Base-by-base conservation (phyloP, 92 coral and sea anemone genomes). In the Epizoanthus stellaris region DNA sequence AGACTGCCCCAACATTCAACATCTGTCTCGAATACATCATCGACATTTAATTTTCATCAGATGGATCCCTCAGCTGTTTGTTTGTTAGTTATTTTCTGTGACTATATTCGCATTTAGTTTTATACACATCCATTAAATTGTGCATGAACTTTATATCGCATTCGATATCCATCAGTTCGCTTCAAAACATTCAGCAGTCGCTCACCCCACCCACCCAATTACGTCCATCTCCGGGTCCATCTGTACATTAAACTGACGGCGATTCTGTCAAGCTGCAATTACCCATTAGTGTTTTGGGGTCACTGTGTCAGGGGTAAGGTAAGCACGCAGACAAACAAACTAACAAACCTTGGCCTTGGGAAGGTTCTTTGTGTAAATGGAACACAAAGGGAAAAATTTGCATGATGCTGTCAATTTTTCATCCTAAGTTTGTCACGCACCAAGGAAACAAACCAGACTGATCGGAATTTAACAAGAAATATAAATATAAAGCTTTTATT, bases 351-450 rank as follows among this genome's bases (percentile, higher is more conserved):
- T 8, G 3, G 65, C 19, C 19, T 10, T 8, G 3, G 65, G 62
- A 70, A 63, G 43, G 47, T 45, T 12, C 38, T 52, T 5, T 52
- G 49, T 45, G 49, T 52, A 52, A 52, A 52, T 13, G 56, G 12
- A 3, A 40, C 83, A 15, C 9, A 40, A 59, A 42, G 17, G 19
- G 16, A 5, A 79, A 43, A 43, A 45, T 79, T 79, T 79, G 60
- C 73, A 79, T 79, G 42, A 79, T 5, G 47, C 20, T 63, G 70
- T 39, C 11, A 3, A 62, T 36, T 63, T 63, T 79, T 63, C 17
- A 15, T 79, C 83, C 25, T 59, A 79, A 20, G 10, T 25, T 61
- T 77, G 59, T 79, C 60, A 62, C 60, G 82, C 30, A 17, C n/a
- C 6, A 67, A 77, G 38, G 25, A 60, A 77, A 38, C 21, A 6